Base-by-base conservation (phyloP, 2,797 vertebrate species). In the Denticeps clupeoides region DNA sequence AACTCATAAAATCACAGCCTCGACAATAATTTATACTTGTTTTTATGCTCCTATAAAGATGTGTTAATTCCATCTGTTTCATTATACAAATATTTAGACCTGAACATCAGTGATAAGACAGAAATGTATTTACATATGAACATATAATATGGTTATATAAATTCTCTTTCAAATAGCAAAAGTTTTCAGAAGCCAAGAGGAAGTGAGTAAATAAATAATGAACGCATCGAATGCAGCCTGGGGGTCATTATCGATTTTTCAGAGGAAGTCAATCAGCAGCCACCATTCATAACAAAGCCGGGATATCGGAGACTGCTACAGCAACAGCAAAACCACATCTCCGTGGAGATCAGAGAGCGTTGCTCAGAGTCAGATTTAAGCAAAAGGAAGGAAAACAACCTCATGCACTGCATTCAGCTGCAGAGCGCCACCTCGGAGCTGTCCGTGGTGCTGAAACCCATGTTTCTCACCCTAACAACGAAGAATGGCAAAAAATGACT, bases 361-460 rank as follows among this genome's bases (percentile, higher is more conserved):
- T 9, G 19, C 12, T 22, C 18, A 44, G 3, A 21, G 44, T 29
- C 44, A 26, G 10, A 9, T 15, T 16, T 18, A 35, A 35, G 35
- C 35, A 32, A 33, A 22, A 4, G 16, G 41, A 9, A 35, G 4
- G 27, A 49, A 35, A 23, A 4, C 11, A 7, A 15, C n/a, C n/a
- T n/a, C n/a, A n/a, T n/a, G n/a, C n/a, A n/a, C n/a, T n/a, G n/a
- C n/a, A n/a, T n/a, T n/a, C n/a, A 53, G 42, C 6, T 26, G 32
- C 25, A 29, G 33, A 8, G n/a, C 16, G 41, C 40, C 44, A 57
- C 22, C 41, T 35, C 21, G 47, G 60, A 46, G 64, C 78, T 84
- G 70, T 84, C 80, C 78, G 43, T 63, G 78, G 80, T 82, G 60
- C 79, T 84, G 80, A 81, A 80, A 50, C 16, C n/a, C 16, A 3